Conservation (phyloP, 2,113 vertebrate genomes). For the Pseudorhombus dupliciocellatus region DNA sequence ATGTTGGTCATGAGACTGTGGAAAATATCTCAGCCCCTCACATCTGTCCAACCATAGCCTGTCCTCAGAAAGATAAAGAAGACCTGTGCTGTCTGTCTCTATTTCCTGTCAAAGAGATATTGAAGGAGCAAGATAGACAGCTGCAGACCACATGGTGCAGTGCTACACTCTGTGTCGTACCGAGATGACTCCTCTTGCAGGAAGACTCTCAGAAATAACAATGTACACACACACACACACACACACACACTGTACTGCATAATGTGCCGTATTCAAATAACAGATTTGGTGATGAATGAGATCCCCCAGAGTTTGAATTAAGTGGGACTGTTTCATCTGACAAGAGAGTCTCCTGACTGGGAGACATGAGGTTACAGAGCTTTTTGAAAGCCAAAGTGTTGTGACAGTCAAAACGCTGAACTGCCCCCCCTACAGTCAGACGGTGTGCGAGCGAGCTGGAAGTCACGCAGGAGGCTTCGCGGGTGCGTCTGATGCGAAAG, state of each 20-base stretch:
- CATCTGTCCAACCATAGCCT: background rate
- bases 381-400: constrained; percentile 2
- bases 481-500: constrained; percentile 19
- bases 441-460: constrained; percentile 1
- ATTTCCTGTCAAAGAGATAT: background rate
- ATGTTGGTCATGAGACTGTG: background rate
- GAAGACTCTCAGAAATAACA: too few relatives aligned
- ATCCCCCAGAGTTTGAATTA: constrained; percentile 15
- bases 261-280: constrained; percentile 14
- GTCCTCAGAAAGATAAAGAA: background rate
- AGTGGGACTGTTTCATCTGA: constrained; percentile 20
- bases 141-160: constrained; percentile 1
- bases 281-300: background rate
- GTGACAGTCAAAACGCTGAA: background rate
- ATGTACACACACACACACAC: too few relatives aligned
- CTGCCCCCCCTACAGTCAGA: constrained; percentile 6
- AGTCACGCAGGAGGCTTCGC: constrained; percentile 12
- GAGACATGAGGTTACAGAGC: constrained; percentile 4
- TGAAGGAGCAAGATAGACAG: background rate
- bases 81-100: background rate
- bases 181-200: background rate
- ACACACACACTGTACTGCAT: background rate
- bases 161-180: constrained; percentile 21
- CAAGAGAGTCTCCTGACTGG: constrained; percentile 16
- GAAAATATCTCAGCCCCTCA: background rate